Evolutionary conservation across 1,140 invertebrate species (phyloP).

Genomic region (Drosophila lacteicornis): DNA sequence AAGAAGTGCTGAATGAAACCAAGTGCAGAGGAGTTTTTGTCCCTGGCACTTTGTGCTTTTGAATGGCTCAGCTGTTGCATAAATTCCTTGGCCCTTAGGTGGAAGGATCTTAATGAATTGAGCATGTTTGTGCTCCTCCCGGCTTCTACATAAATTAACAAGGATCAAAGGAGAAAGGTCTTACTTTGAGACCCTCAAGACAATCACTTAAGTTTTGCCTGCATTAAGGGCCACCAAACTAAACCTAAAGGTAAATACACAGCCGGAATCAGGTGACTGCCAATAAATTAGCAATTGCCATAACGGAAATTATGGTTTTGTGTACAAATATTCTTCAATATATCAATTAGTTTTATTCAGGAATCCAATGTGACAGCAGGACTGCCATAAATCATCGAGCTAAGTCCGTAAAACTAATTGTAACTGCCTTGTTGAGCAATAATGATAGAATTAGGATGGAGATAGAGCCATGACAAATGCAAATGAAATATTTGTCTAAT

Average conservation of each 20-base stretch:
- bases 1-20: conserved; percentile 21
- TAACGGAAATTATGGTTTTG: conserved; percentile 22
- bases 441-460: conserved; percentile 5
- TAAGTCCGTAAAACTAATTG: conserved; percentile 27
- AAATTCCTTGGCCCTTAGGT: conserved; percentile 25
- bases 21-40: conserved; percentile 24
- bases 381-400: conserved; percentile 23
- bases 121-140: conserved; percentile 7
- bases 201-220: background rate
- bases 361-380: conserved; percentile 19
- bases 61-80: conserved; percentile 36
- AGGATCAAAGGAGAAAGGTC: conserved; percentile 9
- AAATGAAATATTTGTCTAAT: conserved; percentile 29
- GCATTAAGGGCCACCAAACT: background rate
- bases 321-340: conserved; percentile 17
- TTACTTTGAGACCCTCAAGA: background rate
- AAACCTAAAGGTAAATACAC: background rate
- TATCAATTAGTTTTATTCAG: conserved; percentile 41
- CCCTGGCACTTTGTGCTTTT: conserved; percentile 7
- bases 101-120: conserved; percentile 27
- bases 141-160: conserved; percentile 22
- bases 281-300: conserved; percentile 6
- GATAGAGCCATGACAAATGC: conserved; percentile 8
- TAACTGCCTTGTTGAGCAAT: conserved; percentile 13
- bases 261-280: background rate